A percentile compares a stretch with the other conserved stretches of the same genome.
These are phyloP conservation scores for Troilus luridus DNA, from an alignment of 2,888 invertebrate species.

Conservation along the genomic window DNA sequence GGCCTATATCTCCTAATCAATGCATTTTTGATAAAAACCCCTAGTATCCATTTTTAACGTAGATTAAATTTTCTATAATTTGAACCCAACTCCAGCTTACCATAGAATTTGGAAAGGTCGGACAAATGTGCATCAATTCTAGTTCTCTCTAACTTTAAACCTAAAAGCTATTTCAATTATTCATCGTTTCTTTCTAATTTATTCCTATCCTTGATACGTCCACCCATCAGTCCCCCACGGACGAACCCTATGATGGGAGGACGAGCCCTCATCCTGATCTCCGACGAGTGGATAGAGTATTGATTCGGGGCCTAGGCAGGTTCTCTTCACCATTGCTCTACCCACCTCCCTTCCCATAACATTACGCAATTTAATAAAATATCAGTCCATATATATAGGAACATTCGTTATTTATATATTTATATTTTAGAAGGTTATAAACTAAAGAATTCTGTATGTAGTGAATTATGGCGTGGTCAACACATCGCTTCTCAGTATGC, in stretches of 20 bases:
- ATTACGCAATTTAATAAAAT: background rate
- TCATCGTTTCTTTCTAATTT: background rate
- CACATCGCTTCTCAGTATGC: too few relatives aligned
- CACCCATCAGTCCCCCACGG: background rate
- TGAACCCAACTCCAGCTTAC: too few relatives aligned
- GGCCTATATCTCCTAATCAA: too few relatives aligned
- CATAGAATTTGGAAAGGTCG: background rate
- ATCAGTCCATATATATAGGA: background rate
- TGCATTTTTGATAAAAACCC: too few relatives aligned
- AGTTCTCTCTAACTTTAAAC: background rate
- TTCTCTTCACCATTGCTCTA: background rate
- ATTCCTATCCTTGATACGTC: background rate
- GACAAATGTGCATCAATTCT: background rate
- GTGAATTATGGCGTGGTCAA: background rate
- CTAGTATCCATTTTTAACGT: too few relatives aligned
- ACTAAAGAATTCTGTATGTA: background rate
- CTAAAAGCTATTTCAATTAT: background rate
- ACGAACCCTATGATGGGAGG: background rate
- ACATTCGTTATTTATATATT: background rate
- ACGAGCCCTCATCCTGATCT: background rate
- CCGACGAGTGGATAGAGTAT: constrained; percentile 15
- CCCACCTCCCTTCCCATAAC: background rate
- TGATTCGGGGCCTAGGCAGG: background rate
- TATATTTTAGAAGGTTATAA: background rate
- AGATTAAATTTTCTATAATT: too few relatives aligned